Evolutionary conservation across 2,797 vertebrate genomes (phyloP).

Genomic region (Pelochelys cantorii): DNA sequence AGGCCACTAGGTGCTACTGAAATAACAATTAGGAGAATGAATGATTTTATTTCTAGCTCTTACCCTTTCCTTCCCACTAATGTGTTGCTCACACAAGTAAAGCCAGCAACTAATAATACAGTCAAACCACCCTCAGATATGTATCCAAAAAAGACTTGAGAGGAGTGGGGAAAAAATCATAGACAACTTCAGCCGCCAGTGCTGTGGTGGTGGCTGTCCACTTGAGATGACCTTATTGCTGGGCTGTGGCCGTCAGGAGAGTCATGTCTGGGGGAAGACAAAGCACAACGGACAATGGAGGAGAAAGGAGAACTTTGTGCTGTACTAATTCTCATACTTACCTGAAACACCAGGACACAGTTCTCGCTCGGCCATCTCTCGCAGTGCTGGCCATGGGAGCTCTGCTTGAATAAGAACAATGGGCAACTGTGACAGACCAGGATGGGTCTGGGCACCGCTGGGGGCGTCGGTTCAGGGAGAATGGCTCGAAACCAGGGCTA

Average conservation of each 20-base stretch:
- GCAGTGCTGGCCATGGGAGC: not conserved
- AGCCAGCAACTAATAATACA: no score
- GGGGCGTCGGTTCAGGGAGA: no score
- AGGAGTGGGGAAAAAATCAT: not conserved
- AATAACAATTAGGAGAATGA: not conserved
- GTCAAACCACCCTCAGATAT: no score
- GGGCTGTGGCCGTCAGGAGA: not conserved
- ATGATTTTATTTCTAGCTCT: not conserved
- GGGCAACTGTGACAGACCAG: not conserved
- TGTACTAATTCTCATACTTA: not conserved
- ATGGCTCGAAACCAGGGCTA: no score
- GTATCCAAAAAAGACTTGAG: no score
- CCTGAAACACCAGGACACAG: not conserved
- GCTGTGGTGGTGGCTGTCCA: not conserved
- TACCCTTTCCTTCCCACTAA: not conserved
- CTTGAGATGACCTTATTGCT: not conserved
- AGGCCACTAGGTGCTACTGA: not conserved
- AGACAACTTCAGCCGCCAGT: not conserved
- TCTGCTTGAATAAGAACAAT: not conserved
- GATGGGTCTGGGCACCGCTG: no score
- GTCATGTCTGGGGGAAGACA: not conserved
- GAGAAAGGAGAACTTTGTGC: not conserved
- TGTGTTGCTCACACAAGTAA: not conserved
- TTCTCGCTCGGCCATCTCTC: fast-evolving
- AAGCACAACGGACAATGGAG: not conserved